A percentile compares a stretch with the other conserved stretches of the same genome.
phyloP scores from a whole-genome alignment of 1,140 invertebrate genomes.

The Glossosoma conforme region DNA sequence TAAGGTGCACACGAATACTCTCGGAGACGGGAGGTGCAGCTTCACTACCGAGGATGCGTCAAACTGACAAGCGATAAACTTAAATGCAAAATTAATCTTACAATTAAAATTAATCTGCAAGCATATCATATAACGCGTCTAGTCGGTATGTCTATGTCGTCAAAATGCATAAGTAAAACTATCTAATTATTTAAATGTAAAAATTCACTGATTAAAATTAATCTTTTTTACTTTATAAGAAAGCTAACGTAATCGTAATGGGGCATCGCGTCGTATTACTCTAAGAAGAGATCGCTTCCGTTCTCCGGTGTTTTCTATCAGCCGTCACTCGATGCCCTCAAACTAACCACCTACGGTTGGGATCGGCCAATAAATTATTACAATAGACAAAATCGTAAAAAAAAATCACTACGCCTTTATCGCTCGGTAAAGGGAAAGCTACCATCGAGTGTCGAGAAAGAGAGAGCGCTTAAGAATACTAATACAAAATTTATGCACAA shows the following conservation, averaged over 20 bases:
- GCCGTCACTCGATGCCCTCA: no score
- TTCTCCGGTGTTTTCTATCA: no score
- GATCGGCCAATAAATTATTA: slow-evolving; percentile 5
- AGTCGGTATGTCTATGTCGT: slow-evolving; percentile 8
- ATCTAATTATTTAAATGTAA: slow-evolving; percentile 10
- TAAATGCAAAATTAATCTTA: slow-evolving; percentile 30
- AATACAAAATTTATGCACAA: slow-evolving; percentile 21
- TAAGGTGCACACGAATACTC: no score
- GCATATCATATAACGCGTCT: background rate
- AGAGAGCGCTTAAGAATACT: slow-evolving; percentile 22
- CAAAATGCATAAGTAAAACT: slow-evolving; percentile 22
- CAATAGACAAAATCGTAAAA: slow-evolving; percentile 10
- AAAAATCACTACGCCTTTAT: slow-evolving; percentile 7
- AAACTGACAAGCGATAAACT: slow-evolving; percentile 26
- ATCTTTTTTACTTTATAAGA: slow-evolving; percentile 6
- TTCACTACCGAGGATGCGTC: background rate
- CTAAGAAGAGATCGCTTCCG: no score
- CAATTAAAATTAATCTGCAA: slow-evolving; percentile 9
- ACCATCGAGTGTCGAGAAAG: slow-evolving; percentile 14
- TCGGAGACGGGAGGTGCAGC: background rate
- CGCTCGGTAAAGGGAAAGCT: slow-evolving; percentile 10
- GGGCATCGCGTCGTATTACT: background rate
- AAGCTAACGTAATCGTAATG: slow-evolving; percentile 6
- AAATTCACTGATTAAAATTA: slow-evolving; percentile 14
- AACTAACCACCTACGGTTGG: no score